phyloP scores from a whole-genome alignment of 2,113 vertebrate species.

The Lasiurus cinereus region DNA sequence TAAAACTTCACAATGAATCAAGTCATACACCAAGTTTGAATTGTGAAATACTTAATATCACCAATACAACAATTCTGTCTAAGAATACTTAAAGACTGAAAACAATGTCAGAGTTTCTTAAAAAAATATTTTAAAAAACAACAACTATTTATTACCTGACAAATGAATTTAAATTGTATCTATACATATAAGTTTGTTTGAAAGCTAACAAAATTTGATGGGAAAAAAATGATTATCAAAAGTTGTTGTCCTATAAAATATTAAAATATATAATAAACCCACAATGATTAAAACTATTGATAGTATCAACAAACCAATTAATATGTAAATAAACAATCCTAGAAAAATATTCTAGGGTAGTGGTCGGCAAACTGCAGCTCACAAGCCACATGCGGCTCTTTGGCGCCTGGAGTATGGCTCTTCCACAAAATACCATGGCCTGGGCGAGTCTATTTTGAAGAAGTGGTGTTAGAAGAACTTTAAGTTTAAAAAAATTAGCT shows the following conservation, averaged over 20 bases:
- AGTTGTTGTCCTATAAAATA: background rate
- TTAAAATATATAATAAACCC: background rate
- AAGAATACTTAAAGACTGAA: background rate
- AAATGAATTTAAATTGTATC: background rate
- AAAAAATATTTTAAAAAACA: background rate
- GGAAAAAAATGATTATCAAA: background rate
- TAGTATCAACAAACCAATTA: background rate
- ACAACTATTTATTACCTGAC: background rate
- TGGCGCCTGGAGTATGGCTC: too few species aligned
- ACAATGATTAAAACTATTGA: background rate
- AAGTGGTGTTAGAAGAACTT: too few species aligned
- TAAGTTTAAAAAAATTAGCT: too few species aligned
- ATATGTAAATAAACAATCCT: background rate
- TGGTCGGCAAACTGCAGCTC: too few species aligned
- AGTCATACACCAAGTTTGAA: background rate
- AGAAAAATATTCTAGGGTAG: background rate
- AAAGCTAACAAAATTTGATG: background rate
- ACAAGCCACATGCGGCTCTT: too few species aligned
- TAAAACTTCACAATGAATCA: conserved; percentile 27
- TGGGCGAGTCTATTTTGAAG: too few species aligned
- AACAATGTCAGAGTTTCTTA: background rate
- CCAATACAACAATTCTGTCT: background rate
- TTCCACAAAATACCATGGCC: too few species aligned
- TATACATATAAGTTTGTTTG: background rate
- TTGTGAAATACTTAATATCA: background rate